phyloP scores from a whole-genome alignment of 2,888 invertebrate species.

The Helobdella robusta region DNA sequence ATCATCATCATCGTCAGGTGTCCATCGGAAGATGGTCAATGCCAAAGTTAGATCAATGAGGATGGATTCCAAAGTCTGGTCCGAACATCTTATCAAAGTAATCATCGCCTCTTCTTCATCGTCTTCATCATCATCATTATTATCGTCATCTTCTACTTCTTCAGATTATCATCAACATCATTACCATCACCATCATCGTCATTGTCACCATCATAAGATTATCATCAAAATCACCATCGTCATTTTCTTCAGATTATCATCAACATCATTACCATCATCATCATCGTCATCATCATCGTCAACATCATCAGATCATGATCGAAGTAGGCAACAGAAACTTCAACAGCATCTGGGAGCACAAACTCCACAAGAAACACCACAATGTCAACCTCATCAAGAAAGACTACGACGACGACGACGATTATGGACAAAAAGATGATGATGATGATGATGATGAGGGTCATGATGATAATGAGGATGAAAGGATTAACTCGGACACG shows the following conservation, averaged over 20 bases:
- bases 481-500: too few species aligned
- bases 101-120: background rate
- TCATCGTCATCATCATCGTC: background rate
- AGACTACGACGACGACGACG: too few species aligned
- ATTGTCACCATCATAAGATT: background rate
- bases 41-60: constrained; percentile 78
- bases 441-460: too few species aligned
- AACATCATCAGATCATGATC: constrained; percentile 41
- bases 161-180: too few species aligned
- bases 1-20: constrained; percentile 52
- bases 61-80: constrained; percentile 48
- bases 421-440: too few species aligned
- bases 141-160: background rate
- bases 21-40: constrained; percentile 83
- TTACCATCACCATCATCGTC: background rate
- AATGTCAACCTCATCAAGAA: too few species aligned
- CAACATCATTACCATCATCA: background rate
- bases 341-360: constrained; percentile 44
- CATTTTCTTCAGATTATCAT: too few species aligned
- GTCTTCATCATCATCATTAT: constrained; percentile 11
- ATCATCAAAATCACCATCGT: background rate
- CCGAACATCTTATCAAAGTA: constrained; percentile 43
- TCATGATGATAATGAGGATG: too few species aligned
- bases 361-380: too few species aligned
- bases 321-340: constrained; percentile 45